Evolutionary conservation across 2,888 invertebrate species (phyloP).

Genomic region (Eurytoma adleriae): DNA sequence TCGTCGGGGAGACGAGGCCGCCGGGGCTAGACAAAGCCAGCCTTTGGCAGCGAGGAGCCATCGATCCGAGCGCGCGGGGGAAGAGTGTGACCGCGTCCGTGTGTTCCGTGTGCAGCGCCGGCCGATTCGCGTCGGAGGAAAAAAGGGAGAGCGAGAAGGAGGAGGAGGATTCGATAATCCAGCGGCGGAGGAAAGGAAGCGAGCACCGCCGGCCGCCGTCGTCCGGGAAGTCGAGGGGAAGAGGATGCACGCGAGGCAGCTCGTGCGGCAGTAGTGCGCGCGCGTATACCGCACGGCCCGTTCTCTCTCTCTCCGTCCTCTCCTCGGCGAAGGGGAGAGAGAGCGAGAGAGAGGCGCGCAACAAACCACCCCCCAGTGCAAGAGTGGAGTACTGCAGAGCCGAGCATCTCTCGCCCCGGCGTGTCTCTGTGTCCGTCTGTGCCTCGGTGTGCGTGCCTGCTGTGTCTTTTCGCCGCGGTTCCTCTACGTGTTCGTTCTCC

Average conservation of each 20-base stretch:
- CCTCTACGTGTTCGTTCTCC: neutral
- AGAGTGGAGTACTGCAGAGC: conserved; percentile 34
- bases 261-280: neutral
- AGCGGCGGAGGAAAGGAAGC: conserved; percentile 18
- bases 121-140: neutral
- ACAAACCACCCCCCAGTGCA: conserved; percentile 27
- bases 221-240: neutral
- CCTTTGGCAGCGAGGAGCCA: neutral
- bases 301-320: neutral
- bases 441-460: neutral
- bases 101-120: no score
- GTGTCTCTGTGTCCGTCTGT: neutral
- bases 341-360: conserved; percentile 8
- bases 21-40: conserved; percentile 39
- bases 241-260: neutral
- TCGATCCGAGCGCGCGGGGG: neutral
- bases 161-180: conserved; percentile 20
- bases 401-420: neutral
- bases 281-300: neutral
- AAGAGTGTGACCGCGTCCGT: no score
- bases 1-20: conserved; percentile 36
- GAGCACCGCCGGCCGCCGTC: neutral
- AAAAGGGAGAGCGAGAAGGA: conserved; percentile 13
- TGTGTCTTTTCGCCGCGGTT: neutral
- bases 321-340: neutral